Percentiles rank a stretch among this genome's conserved stretches.
These are phyloP conservation scores for Thalassarche chlororhynchos DNA, from an alignment of 2,113 vertebrate species.

Conservation along the genomic window DNA sequence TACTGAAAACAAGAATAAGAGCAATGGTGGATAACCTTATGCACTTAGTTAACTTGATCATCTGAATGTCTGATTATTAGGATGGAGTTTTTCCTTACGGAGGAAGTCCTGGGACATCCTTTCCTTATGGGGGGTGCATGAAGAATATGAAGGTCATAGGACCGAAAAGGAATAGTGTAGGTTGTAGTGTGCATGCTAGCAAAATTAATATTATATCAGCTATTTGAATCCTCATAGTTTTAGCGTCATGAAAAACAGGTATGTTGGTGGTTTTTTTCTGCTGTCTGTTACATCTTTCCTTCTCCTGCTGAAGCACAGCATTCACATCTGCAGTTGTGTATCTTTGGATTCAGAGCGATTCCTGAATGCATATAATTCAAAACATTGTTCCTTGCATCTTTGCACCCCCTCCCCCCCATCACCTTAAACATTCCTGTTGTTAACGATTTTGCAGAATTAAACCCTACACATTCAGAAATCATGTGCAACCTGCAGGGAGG, in stretches of 20 bases:
- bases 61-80: background rate
- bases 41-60: background rate
- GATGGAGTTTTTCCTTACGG: background rate
- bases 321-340: background rate
- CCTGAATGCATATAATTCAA: background rate
- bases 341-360: background rate
- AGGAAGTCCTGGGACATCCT: background rate
- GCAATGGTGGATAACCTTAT: background rate
- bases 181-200: background rate
- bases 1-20: background rate
- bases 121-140: background rate
- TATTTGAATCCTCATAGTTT: background rate
- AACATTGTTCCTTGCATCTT: background rate
- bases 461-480: background rate
- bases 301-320: background rate
- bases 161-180: background rate
- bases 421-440: background rate
- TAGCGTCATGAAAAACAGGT: background rate
- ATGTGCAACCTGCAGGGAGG: background rate
- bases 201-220: background rate
- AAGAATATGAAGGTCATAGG: background rate
- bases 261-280: background rate
- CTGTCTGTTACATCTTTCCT: background rate
- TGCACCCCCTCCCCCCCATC: background rate
- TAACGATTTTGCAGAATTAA: slow-evolving; percentile 16